These are phyloP conservation scores for Periplaneta americana DNA, from an alignment of 1,140 invertebrate species.

Conservation along the genomic window DNA sequence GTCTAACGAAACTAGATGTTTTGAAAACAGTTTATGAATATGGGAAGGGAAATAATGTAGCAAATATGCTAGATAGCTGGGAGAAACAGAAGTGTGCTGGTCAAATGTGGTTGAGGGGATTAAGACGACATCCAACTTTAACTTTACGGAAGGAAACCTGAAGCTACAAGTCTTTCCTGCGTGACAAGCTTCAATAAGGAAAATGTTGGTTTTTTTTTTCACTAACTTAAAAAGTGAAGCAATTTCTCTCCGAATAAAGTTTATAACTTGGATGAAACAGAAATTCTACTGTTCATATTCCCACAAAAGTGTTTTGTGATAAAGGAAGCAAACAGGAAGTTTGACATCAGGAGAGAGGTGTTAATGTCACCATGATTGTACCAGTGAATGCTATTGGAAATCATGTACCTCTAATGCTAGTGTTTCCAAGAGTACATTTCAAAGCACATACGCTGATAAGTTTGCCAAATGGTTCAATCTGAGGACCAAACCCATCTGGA, in stretches of 20 bases:
- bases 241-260: slow-evolving; percentile 32
- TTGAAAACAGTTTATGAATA: not conserved
- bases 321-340: slow-evolving; percentile 30
- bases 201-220: slow-evolving; percentile 34
- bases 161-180: slow-evolving; percentile 38
- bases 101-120: slow-evolving; percentile 39
- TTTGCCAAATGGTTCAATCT: slow-evolving; percentile 10
- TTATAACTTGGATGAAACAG: slow-evolving; percentile 41
- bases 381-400: slow-evolving; percentile 21
- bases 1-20: not conserved
- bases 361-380: slow-evolving; percentile 12
- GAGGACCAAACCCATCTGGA: slow-evolving; percentile 13
- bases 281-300: slow-evolving; percentile 30
- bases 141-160: slow-evolving; percentile 36
- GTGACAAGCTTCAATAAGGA: slow-evolving; percentile 42
- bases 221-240: slow-evolving; percentile 29
- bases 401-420: slow-evolving; percentile 23
- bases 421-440: slow-evolving; percentile 18
- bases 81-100: slow-evolving; percentile 32
- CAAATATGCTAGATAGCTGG: slow-evolving; percentile 30
- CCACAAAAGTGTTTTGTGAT: slow-evolving; percentile 28
- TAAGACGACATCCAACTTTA: slow-evolving; percentile 37
- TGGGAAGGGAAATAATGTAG: not conserved
- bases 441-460: slow-evolving; percentile 11
- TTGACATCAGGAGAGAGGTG: slow-evolving; percentile 29